Conservation (phyloP, 2,888 invertebrate genomes). For the Julus scanicus region DNA sequence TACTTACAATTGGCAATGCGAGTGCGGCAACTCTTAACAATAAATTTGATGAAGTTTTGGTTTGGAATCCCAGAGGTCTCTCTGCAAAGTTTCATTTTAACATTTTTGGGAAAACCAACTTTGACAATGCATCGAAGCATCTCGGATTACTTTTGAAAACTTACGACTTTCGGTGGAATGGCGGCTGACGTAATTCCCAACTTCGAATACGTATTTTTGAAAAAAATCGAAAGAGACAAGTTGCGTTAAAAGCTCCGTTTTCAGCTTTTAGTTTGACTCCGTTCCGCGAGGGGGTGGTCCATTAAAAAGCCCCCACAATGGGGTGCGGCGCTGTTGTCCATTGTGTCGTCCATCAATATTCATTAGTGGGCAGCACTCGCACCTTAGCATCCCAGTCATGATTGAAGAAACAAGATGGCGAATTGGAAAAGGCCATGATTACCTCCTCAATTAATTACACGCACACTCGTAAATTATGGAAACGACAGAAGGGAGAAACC, state of each 20-base stretch:
- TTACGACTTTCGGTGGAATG: not conserved
- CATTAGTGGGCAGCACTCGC: not conserved
- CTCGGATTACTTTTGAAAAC: not conserved
- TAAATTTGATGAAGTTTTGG: not conserved
- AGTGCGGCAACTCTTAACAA: not conserved
- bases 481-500: not conserved
- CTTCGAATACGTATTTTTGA: not conserved
- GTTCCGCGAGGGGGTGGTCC: not conserved
- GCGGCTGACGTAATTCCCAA: not conserved
- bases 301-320: not conserved
- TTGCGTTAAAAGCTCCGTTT: not conserved
- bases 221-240: not conserved
- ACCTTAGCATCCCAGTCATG: not conserved
- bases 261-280: not conserved
- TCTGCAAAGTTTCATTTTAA: not conserved
- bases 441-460: not conserved
- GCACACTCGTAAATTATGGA: not conserved
- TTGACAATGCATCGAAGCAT: not conserved
- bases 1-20: not conserved
- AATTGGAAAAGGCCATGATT: not conserved
- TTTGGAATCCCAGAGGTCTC: not conserved
- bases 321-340: not conserved
- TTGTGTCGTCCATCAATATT: conserved; percentile 11
- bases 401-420: not conserved
- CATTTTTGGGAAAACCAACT: not conserved